Evolutionary conservation across 2,888 invertebrate species (phyloP).

Genomic region (Trichogramma evanescens): DNA sequence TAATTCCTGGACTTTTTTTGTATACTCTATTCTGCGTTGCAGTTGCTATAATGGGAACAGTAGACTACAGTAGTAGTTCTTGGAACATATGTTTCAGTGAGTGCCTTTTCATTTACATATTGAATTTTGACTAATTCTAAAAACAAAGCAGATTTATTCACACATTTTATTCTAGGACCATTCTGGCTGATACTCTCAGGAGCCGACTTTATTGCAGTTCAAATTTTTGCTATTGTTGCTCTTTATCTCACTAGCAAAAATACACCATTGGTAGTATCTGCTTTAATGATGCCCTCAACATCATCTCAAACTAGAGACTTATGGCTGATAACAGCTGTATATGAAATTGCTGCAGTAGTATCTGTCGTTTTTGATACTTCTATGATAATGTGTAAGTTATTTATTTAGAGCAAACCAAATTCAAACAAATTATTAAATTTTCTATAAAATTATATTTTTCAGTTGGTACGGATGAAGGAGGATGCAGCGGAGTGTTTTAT

Average conservation of each 20-base stretch:
- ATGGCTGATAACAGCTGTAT: conserved; percentile 50
- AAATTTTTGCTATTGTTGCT: conserved; percentile 49
- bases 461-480: conserved; percentile 43
- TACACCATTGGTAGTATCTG: conserved; percentile 31
- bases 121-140: neutral
- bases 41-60: conserved; percentile 48
- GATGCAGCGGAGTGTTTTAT: conserved; percentile 43
- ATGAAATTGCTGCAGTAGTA: conserved; percentile 48
- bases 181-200: conserved; percentile 51
- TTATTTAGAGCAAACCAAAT: neutral
- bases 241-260: conserved; percentile 46
- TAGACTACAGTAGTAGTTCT: conserved; percentile 43
- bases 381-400: conserved; percentile 35
- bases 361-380: conserved; percentile 38
- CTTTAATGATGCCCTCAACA: conserved; percentile 32
- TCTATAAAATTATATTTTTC: neutral
- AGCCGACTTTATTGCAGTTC: conserved; percentile 49
- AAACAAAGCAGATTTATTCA: neutral
- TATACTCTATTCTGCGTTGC: conserved; percentile 48
- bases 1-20: conserved; percentile 46
- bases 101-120: conserved; percentile 23
- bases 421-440: neutral
- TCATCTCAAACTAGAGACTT: conserved; percentile 49
- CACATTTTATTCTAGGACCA: conserved; percentile 41
- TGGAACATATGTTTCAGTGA: conserved; percentile 51